These are phyloP conservation scores for Agrochola lychnidis DNA, from an alignment of 2,888 invertebrate genomes.

Conservation along the genomic window DNA sequence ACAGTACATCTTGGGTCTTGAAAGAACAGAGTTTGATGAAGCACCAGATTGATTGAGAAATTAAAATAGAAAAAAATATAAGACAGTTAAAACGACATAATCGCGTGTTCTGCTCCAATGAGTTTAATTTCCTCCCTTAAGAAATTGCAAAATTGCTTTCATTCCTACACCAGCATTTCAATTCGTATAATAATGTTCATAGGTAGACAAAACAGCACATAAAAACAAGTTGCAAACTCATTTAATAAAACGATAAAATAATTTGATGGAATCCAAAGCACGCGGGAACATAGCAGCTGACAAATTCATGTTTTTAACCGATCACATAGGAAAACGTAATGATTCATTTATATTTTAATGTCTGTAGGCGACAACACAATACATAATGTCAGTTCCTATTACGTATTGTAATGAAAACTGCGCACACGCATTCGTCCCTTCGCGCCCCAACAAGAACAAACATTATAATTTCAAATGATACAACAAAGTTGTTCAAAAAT, in stretches of 20 bases:
- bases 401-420: constrained; percentile 57
- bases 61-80: neutral
- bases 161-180: constrained; percentile 2
- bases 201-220: neutral
- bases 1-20: too few relatives aligned
- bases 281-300: constrained; percentile 38
- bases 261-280: constrained; percentile 29
- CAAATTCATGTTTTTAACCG: constrained; percentile 32
- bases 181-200: constrained; percentile 7
- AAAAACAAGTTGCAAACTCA: constrained; percentile 18
- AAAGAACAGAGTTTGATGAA: neutral
- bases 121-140: neutral
- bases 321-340: constrained; percentile 38
- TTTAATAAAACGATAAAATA: constrained; percentile 24
- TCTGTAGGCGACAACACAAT: constrained; percentile 26
- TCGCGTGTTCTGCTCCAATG: neutral
- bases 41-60: neutral
- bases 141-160: neutral
- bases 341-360: constrained; percentile 57
- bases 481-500: constrained; percentile 62
- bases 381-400: constrained; percentile 41
- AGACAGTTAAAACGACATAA: neutral
- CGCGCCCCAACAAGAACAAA: constrained; percentile 32
- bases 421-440: constrained; percentile 8
- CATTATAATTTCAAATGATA: constrained; percentile 68